A percentile compares a stretch with the other conserved stretches of the same genome.
phyloP scores from a whole-genome alignment of 2,888 invertebrate genomes.

The Synergus laeviventris region DNA sequence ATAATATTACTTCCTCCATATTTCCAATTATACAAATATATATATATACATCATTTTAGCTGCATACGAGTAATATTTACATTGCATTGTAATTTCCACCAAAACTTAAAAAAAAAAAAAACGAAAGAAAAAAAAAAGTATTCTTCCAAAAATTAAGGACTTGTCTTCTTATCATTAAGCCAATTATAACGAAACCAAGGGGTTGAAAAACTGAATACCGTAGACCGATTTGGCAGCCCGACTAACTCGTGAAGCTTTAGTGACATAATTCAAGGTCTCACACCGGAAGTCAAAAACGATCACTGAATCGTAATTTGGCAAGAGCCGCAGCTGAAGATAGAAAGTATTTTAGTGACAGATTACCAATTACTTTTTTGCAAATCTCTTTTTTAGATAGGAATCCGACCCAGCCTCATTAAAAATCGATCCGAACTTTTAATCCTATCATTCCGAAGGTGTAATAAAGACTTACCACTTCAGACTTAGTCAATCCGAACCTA shows the following conservation, averaged over 20 bases:
- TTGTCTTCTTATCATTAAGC: neutral
- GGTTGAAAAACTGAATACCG: neutral
- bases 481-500: too few species aligned
- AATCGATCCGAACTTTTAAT: too few species aligned
- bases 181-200: neutral
- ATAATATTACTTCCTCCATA: neutral
- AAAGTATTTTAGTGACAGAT: neutral
- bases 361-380: neutral
- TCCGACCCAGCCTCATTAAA: too few species aligned
- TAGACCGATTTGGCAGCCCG: neutral
- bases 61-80: too few species aligned
- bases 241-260: conserved; percentile 8
- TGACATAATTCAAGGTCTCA: conserved; percentile 33
- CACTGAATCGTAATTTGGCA: conserved; percentile 10
- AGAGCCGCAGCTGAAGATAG: neutral
- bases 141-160: too few species aligned
- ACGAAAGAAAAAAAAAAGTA: too few species aligned
- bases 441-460: too few species aligned
- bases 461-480: too few species aligned
- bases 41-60: too few species aligned
- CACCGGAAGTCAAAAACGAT: conserved; percentile 19
- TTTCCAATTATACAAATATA: too few species aligned
- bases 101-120: too few species aligned
- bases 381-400: neutral
- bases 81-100: too few species aligned